Evolutionary conservation across 2,113 vertebrate genomes (phyloP).

Genomic region (Bufo bufo): DNA sequence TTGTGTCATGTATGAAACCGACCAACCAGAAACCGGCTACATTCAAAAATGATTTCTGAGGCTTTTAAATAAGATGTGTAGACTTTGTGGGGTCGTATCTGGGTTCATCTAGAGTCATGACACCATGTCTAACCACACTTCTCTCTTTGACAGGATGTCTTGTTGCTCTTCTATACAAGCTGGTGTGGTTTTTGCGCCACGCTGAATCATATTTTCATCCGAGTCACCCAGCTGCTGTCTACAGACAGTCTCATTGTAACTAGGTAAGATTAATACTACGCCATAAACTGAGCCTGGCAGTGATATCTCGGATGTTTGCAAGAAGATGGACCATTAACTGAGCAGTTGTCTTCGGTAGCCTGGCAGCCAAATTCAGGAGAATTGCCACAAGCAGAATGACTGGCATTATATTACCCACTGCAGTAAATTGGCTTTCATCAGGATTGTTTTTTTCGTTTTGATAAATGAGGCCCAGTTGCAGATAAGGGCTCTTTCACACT

Average conservation of each 20-base stretch:
- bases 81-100: neutral
- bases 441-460: neutral
- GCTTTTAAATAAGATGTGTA: neutral
- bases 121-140: conserved; percentile 10
- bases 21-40: neutral
- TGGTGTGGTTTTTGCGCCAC: conserved; percentile 97
- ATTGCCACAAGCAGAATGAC: neutral
- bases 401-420: too few species aligned
- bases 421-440: neutral
- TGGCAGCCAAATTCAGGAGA: neutral
- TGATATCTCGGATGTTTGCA: neutral
- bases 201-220: conserved; percentile 92
- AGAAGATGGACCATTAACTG: neutral
- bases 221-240: conserved; percentile 85
- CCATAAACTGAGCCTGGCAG: neutral
- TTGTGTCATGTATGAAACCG: neutral
- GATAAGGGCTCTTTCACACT: too few species aligned
- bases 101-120: neutral
- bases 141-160: conserved; percentile 78
- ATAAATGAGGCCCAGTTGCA: neutral
- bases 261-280: conserved; percentile 74
- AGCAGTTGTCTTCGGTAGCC: neutral
- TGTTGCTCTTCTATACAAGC: conserved; percentile 91
- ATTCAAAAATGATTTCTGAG: neutral
- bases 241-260: conserved; percentile 81